Conservation (phyloP, 1,140 invertebrate genomes). For the Drosophila subobscura region DNA sequence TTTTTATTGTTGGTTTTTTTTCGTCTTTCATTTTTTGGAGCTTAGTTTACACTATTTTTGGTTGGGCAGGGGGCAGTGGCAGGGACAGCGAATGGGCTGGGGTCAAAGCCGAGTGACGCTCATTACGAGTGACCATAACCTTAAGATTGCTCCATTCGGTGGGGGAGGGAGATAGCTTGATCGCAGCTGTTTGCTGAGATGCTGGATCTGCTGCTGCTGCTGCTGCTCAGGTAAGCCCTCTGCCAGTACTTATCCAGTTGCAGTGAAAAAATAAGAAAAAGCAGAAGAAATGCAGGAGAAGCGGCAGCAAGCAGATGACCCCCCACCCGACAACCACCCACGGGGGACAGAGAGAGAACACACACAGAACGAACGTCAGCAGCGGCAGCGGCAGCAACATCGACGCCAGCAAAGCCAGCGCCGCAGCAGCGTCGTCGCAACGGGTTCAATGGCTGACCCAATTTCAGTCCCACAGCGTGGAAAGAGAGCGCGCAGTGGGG, state of each 20-base stretch:
- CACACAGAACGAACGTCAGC: conserved; percentile 24
- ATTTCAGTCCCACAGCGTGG: conserved; percentile 62
- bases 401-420: conserved; percentile 1
- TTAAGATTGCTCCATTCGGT: conserved; percentile 50
- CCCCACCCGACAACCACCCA: too few species aligned
- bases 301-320: conserved; percentile 1
- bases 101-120: conserved; percentile 39
- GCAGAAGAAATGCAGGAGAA: too few species aligned
- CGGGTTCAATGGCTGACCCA: conserved; percentile 82
- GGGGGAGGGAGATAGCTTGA: conserved; percentile 3
- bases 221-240: neutral
- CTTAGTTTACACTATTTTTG: conserved; percentile 41
- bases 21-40: conserved; percentile 15
- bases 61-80: neutral
- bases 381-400: conserved; percentile 3
- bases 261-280: too few species aligned
- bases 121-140: conserved; percentile 72
- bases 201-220: conserved; percentile 2
- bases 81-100: conserved; percentile 9
- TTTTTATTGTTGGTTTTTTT: conserved; percentile 29
- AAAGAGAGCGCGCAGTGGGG: conserved; percentile 45
- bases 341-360: conserved; percentile 10
- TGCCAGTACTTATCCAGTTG: too few species aligned
- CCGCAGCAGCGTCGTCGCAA: conserved; percentile 57
- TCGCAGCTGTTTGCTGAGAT: too few species aligned